Conservation (phyloP, 2,797 vertebrate species). For the Schizopygopsis malacanthus region DNA sequence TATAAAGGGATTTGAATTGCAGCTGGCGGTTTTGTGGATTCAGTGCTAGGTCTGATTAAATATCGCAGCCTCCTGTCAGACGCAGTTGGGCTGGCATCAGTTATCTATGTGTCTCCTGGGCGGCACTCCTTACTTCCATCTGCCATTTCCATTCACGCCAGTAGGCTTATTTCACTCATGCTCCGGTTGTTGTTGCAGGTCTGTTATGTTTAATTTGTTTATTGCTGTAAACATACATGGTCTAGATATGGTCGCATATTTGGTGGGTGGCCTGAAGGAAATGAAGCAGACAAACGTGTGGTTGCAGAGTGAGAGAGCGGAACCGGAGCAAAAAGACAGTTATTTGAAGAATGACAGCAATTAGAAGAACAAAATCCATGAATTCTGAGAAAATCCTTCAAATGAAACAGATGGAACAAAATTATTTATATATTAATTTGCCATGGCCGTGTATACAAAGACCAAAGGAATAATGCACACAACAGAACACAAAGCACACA, state of each 20-base stretch:
- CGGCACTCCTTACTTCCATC: conserved; percentile 76
- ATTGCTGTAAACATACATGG: conserved; percentile 56
- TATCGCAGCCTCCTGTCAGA: conserved; percentile 80
- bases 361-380: conserved; percentile 4
- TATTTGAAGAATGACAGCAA: conserved; percentile 7
- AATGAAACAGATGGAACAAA: conserved; percentile 11
- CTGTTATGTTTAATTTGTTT: conserved; percentile 62
- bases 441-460: neutral
- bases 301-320: neutral
- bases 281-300: neutral
- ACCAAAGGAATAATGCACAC: neutral
- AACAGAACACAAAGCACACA: neutral
- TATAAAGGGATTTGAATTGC: conserved; percentile 79
- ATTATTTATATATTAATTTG: conserved; percentile 10
- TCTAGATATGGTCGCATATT: conserved; percentile 49
- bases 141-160: conserved; percentile 76
- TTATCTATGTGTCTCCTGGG: conserved; percentile 76
- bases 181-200: conserved; percentile 62
- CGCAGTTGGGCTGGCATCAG: conserved; percentile 80
- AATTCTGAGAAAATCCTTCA: neutral
- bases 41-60: conserved; percentile 82
- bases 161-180: conserved; percentile 66
- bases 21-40: conserved; percentile 79
- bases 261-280: conserved; percentile 17
- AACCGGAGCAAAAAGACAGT: neutral